Evolutionary conservation across 2,888 invertebrate species (phyloP).

Genomic region (Meandrusa payeni): DNA sequence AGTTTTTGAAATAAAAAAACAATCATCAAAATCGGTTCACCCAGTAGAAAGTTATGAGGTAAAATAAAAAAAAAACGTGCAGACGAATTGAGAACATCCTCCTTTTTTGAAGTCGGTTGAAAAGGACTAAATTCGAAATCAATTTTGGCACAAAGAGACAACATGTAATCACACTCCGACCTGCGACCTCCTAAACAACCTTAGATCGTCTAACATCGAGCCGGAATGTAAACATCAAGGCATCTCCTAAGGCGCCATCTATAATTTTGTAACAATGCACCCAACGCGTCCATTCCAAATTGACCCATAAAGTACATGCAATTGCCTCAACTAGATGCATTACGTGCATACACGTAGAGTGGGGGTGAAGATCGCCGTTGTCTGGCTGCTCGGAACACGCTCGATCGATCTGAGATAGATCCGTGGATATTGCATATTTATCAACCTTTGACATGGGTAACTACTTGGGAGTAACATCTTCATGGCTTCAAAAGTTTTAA

Average conservation of each 20-base stretch:
- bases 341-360: constrained; percentile 12
- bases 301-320: constrained; percentile 33
- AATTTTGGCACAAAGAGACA: constrained; percentile 65
- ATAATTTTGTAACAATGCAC: constrained; percentile 76
- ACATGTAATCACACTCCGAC: constrained; percentile 69
- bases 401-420: constrained; percentile 71
- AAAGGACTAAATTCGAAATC: constrained; percentile 54
- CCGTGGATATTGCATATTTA: constrained; percentile 78
- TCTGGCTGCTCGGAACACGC: constrained; percentile 59
- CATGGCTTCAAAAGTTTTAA: constrained; percentile 58
- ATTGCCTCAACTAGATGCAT: constrained; percentile 20
- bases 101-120: no score
- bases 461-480: constrained; percentile 76
- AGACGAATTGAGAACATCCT: no score
- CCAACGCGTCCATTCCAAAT: constrained; percentile 51
- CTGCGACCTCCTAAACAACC: constrained; percentile 70
- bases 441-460: constrained; percentile 79
- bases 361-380: constrained; percentile 32
- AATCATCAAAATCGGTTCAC: no score
- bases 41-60: no score
- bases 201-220: constrained; percentile 58
- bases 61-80: no score
- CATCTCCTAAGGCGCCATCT: constrained; percentile 78
- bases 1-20: no score
- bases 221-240: constrained; percentile 75